Percentiles rank a stretch among this genome's conserved stretches.
Conservation (phyloP, 2,888 invertebrate genomes). For the Metellina segmentata region DNA sequence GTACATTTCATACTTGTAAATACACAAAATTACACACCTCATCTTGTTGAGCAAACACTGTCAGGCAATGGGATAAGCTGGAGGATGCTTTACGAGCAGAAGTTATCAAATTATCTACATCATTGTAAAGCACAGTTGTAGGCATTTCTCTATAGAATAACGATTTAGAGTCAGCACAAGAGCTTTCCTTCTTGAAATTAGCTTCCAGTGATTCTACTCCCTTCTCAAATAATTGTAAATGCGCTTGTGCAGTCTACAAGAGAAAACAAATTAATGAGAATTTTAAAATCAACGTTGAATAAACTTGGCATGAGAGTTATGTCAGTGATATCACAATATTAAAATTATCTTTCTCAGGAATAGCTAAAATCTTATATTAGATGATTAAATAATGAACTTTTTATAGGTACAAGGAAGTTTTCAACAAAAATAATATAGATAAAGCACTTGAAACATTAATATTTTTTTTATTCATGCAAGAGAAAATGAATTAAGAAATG, state of each 20-base stretch:
- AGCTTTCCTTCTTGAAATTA: constrained; percentile 9
- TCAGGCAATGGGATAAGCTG: constrained; percentile 85
- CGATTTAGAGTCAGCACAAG: constrained; percentile 6
- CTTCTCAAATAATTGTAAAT: constrained; percentile 83
- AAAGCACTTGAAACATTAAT: too few relatives aligned
- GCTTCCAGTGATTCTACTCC: constrained; percentile 83
- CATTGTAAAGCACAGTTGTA: constrained; percentile 54
- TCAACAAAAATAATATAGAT: too few relatives aligned
- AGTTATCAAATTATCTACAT: constrained; percentile 84
- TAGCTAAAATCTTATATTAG: too few relatives aligned
- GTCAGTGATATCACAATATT: too few relatives aligned
- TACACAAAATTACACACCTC: constrained; percentile 82
- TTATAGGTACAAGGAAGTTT: too few relatives aligned
- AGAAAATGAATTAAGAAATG: too few relatives aligned
- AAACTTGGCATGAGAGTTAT: background rate
- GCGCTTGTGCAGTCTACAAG: constrained; percentile 84
- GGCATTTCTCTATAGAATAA: constrained; percentile 13
- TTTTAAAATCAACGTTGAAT: background rate
- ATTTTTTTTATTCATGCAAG: too few relatives aligned
- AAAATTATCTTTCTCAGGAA: too few relatives aligned
- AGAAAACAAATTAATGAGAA: constrained; percentile 78
- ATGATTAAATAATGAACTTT: too few relatives aligned
- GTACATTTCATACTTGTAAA: background rate
- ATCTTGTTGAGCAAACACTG: constrained; percentile 85
- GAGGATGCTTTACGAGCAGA: constrained; percentile 84